Base-by-base conservation (phyloP, 2,797 vertebrate species). In the Sorex maritimensis region DNA sequence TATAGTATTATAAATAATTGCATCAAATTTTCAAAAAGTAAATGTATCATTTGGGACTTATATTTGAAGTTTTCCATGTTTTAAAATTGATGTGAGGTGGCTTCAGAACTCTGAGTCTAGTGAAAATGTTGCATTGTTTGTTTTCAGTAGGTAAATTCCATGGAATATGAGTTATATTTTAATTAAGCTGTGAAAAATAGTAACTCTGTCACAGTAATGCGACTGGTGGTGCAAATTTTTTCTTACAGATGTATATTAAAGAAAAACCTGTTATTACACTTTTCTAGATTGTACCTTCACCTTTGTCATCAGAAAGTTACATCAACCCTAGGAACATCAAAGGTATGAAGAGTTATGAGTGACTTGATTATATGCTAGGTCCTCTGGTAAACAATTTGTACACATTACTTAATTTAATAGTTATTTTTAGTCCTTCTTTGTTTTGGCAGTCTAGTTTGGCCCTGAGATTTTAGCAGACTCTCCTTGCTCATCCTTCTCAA, bases 21-120 rank as follows among this genome's bases (percentile, higher is more conserved):
- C 19, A 5, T 61, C 19, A 61, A 21, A 21, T 61, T 52, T 49
- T 49, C 6, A 52, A 61, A 61, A 80, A 63, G 34, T 88, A 86
- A 67, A 1, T 71, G 10, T 28, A 55, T 55, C 71, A 38, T 71
- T 86, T 17, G 9, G 61, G 28, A 61, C 58, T 61, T 61, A 6
- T 30, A 80, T 83, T 61, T 71, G 13, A 68, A 89, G 34, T 17
- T 72, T 84, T 49, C 85, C 73, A 82, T 91, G 12, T 72, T 88
- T 30, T 61, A 78, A 80, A 85, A 52, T 81, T 90, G 74, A 49
- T 26, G 15, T 77, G 58, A 7, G 49, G 26, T 67, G 38, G 5
- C 2, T 75, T 1, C 24, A 15, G 34, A 52, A 19, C 23, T 90
- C 63, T 74, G n/a, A 49, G 34, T 52, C 75, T 72, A 68, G 65